Conservation (phyloP, 2,888 invertebrate species). For the Ectemnius cavifrons region DNA sequence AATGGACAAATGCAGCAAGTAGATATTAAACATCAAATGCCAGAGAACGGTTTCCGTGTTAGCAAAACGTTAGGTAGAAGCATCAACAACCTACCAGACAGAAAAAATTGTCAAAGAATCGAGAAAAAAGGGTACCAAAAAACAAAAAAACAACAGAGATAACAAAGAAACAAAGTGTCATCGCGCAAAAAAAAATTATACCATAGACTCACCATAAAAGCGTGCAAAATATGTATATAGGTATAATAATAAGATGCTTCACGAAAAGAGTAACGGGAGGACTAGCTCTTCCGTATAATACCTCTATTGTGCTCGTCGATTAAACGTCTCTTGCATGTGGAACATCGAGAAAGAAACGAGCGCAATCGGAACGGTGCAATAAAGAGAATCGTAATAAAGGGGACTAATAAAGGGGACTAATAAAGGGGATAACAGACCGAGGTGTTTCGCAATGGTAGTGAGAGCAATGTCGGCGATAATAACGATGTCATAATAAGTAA, state of each 20-base stretch:
- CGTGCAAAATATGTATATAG: conserved; percentile 68
- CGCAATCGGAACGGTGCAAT: neutral
- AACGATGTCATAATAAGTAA: conserved; percentile 56
- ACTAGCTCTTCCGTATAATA: conserved; percentile 5
- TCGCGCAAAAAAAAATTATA: conserved; percentile 67
- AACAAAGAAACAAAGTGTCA: conserved; percentile 48
- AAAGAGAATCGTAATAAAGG: conserved; percentile 27
- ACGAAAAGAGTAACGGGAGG: conserved; percentile 34
- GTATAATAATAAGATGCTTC: conserved; percentile 21
- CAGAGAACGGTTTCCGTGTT: conserved; percentile 64
- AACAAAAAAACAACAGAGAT: conserved; percentile 39
- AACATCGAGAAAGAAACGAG: too few species aligned
- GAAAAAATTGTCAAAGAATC: conserved; percentile 50
- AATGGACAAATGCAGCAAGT: conserved; percentile 69
- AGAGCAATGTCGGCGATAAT: conserved; percentile 45
- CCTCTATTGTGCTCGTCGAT: too few species aligned
- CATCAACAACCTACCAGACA: conserved; percentile 75
- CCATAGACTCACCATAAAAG: conserved; percentile 73
- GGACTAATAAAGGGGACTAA: conserved; percentile 5
- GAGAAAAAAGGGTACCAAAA: conserved; percentile 26
- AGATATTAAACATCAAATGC: conserved; percentile 64
- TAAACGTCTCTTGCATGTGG: conserved; percentile 6
- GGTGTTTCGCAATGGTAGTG: conserved; percentile 28
- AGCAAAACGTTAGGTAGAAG: conserved; percentile 74
- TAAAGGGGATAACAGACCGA: neutral